phyloP scores from a whole-genome alignment of 2,797 vertebrate species.

The Scarus forsteni region DNA sequence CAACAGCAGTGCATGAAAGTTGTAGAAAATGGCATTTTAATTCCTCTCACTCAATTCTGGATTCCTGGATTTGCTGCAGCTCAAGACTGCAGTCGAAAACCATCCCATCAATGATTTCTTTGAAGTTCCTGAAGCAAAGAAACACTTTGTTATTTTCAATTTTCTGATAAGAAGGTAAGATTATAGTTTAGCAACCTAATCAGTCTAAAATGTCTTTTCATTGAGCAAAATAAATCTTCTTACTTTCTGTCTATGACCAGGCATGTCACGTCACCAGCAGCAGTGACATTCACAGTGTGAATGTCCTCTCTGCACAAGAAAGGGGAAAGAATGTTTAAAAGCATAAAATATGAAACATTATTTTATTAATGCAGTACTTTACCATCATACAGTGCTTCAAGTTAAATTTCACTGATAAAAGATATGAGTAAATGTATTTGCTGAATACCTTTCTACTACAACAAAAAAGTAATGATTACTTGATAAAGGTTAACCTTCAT shows the following conservation, averaged over 20 bases:
- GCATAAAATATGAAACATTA: not conserved
- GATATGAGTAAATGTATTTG: too few relatives aligned
- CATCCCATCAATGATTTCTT: slow-evolving; percentile 59
- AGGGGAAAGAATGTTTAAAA: not conserved
- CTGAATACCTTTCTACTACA: too few relatives aligned
- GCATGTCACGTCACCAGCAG: slow-evolving; percentile 77
- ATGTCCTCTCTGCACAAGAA: slow-evolving; percentile 74
- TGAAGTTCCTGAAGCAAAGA: slow-evolving; percentile 75
- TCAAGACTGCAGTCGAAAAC: slow-evolving; percentile 57
- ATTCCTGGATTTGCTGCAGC: slow-evolving; percentile 50
- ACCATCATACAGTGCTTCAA: not conserved
- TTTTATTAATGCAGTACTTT: not conserved
- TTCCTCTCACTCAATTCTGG: slow-evolving; percentile 65
- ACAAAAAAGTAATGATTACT: too few relatives aligned
- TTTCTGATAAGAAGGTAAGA: not conserved
- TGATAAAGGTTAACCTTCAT: too few relatives aligned
- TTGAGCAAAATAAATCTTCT: slow-evolving; percentile 26
- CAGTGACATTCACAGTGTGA: slow-evolving; percentile 69
- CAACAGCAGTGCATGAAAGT: not conserved
- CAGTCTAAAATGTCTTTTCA: not conserved
- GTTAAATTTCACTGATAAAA: not conserved
- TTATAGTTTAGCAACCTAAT: not conserved
- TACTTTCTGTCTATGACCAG: slow-evolving; percentile 82
- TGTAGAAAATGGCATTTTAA: not conserved
- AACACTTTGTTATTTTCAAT: not conserved